A percentile compares a stretch with the other conserved stretches of the same genome.
phyloP scores from a whole-genome alignment of 2,888 invertebrate genomes.

The Chrysolina americana region DNA sequence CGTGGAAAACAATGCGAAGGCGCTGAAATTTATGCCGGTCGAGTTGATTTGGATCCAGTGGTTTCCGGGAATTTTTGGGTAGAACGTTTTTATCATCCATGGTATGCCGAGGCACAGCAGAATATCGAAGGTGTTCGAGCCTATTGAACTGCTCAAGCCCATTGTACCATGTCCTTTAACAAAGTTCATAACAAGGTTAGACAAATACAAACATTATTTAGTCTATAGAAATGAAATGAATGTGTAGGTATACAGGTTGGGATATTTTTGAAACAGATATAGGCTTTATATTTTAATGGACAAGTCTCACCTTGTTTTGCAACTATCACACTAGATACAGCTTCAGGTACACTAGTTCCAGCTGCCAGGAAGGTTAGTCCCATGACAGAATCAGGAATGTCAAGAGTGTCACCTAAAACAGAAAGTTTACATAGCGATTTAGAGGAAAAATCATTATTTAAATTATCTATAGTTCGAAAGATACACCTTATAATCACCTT shows the following conservation, averaged over 20 bases:
- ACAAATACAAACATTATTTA: too few relatives aligned
- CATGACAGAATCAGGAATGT: conserved; percentile 88
- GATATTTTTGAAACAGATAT: not conserved
- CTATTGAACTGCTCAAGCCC: conserved; percentile 87
- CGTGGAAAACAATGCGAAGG: conserved; percentile 82
- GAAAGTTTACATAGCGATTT: too few relatives aligned
- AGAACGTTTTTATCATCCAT: conserved; percentile 82
- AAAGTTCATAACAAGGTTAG: not conserved
- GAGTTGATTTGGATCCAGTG: conserved; percentile 82
- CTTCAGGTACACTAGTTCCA: conserved; percentile 90
- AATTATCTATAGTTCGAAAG: too few relatives aligned
- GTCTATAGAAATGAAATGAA: too few relatives aligned
- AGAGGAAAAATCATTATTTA: too few relatives aligned
- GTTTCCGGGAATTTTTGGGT: conserved; percentile 73
- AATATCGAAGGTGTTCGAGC: conserved; percentile 88
- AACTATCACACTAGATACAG: conserved; percentile 87
- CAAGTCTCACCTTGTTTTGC: conserved; percentile 79
- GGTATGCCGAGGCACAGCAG: conserved; percentile 84
- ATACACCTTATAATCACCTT: too few relatives aligned
- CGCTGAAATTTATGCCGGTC: conserved; percentile 82
- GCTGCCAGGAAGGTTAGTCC: conserved; percentile 88
- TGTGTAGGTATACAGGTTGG: not conserved
- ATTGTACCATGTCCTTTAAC: conserved; percentile 79
- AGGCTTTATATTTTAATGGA: too few relatives aligned
- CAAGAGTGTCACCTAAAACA: conserved; percentile 80